These are phyloP conservation scores for Luscinia luscinia DNA, from an alignment of 2,797 vertebrate genomes.

Conservation along the genomic window DNA sequence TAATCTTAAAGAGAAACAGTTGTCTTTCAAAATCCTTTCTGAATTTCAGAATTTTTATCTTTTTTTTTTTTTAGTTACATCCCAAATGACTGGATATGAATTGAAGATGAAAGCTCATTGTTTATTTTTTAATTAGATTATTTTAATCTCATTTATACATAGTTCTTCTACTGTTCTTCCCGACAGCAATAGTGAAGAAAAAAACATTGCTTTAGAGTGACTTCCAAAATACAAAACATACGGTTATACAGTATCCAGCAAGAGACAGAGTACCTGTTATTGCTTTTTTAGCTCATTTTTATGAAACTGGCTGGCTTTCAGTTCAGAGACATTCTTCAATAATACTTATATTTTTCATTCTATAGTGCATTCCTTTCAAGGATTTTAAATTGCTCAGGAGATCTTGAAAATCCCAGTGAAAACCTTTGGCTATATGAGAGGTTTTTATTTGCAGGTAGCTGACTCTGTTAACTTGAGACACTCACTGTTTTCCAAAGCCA, in stretches of 20 bases:
- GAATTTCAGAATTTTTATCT: slow-evolving; percentile 13
- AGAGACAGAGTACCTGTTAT: slow-evolving; percentile 32
- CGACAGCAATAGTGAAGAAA: neutral
- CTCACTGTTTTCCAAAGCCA: neutral
- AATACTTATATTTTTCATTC: slow-evolving; percentile 41
- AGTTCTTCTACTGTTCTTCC: slow-evolving; percentile 10
- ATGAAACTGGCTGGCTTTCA: slow-evolving; percentile 44
- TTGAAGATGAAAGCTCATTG: neutral
- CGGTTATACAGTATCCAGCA: neutral
- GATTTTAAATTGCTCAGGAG: slow-evolving; percentile 27
- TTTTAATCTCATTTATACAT: slow-evolving; percentile 5
- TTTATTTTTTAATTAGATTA: slow-evolving; percentile 36
- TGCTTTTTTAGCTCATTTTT: slow-evolving; percentile 18
- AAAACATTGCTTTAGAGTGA: neutral
- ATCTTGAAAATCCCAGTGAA: slow-evolving; percentile 29
- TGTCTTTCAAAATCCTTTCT: neutral
- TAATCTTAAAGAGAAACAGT: slow-evolving; percentile 65
- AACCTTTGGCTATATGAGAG: neutral
- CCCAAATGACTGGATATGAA: neutral
- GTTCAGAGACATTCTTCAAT: slow-evolving; percentile 35
- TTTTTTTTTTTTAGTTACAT: neutral
- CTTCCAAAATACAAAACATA: slow-evolving; percentile 31
- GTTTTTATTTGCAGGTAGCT: slow-evolving; percentile 17
- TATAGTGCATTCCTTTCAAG: slow-evolving; percentile 21
- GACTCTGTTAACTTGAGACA: neutral